Base-by-base conservation (phyloP, 53 echinoderm and acorn worm genomes). In the Zoroaster sp. region DNA sequence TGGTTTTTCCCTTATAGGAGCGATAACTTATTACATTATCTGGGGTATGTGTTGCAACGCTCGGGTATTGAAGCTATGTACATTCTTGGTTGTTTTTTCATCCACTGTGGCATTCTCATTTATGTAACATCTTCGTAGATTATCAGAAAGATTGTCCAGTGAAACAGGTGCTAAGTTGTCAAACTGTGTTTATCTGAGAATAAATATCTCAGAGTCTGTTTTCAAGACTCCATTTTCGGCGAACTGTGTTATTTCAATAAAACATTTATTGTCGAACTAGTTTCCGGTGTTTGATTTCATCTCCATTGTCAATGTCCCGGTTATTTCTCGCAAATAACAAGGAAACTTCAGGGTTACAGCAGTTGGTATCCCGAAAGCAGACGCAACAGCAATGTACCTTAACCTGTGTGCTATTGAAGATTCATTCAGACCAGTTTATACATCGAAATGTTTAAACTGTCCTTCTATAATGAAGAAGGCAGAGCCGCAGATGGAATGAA, bases 211-310 rank as follows among this genome's bases (percentile, higher is more conserved):
- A 8, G 25, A 28, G 28, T 15, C 28, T 59, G 63, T 21, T 59
- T 59, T 59, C 63, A 59, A 28, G 23, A n/a, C n/a, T n/a, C n/a
- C n/a, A n/a, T n/a, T n/a, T n/a, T 59, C 28, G 63, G 21, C 25
- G 63, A 7, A 10, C 63, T 8, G 63, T 59, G 63, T 59, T 59
- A 59, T 59, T 59, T 59, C 63, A 28, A 59, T 11, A 28, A 59
- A 23, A 46, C n/a, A 44, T 31, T 76, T 51, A 45, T 46, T 6
- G 23, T 11, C 33, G 35, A 30, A 51, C 76, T 51, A 34, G 76
- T 46, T 28, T 52, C 76, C 47, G 76, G 76, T 47, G 76, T 76
- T 49, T 49, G 47, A 52, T 76, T 76, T 76, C 76, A 17, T 49
- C 36, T 31, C 35, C 51, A 46, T 76, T 76, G 76, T 76, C 33